Base-by-base conservation (phyloP, 2,113 vertebrate genomes). In the Labeo rohita region DNA sequence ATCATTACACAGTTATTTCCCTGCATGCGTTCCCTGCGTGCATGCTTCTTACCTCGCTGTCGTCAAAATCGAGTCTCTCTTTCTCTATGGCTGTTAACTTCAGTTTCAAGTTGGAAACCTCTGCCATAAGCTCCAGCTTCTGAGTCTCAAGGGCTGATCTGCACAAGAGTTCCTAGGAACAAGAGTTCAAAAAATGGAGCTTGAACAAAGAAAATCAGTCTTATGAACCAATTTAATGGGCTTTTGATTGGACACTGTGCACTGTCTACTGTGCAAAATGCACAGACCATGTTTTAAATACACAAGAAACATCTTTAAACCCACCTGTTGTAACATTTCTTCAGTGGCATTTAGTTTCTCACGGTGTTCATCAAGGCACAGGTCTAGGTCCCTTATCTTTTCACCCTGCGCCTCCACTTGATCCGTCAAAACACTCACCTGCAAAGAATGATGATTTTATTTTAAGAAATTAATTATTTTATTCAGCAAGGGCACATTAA, bases 361-460 rank as follows among this genome's bases (percentile, higher is more conserved):
- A 83, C 97, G 94, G 94, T 99, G 97, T 76, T 99, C 98, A 36
- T 99, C 98, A 73, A 99, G 95, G 91, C 97, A 99, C 77, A 97
- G 89, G 83, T 99, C 98, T 87, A 99, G 92, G 89, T 99, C 98
- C 18, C 98, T 95, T 85, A 99, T 99, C 94, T 99, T 99, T 89
- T 99, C 98, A 52, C 98, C 98, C 56, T 99, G 98, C 34, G 97
- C 98, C 84, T 99, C 98, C 83, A 99, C 98, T 90, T 99, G 98
- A 93, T 99, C 98, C 0, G 98, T 99, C 85, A 99, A 93, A 85
- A 99, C 98, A 77, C 98, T 99, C 5, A 99, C 98, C 98, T 99
- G 90, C 3, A 87, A 18, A 56, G 36, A 8, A 63, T 3, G 21
- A 49, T 1, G 47, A 49, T 6, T 13, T 12, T 21, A 72, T 72